These are phyloP conservation scores for Sander lucioperca DNA, from an alignment of 2,113 vertebrate species.

Conservation along the genomic window DNA sequence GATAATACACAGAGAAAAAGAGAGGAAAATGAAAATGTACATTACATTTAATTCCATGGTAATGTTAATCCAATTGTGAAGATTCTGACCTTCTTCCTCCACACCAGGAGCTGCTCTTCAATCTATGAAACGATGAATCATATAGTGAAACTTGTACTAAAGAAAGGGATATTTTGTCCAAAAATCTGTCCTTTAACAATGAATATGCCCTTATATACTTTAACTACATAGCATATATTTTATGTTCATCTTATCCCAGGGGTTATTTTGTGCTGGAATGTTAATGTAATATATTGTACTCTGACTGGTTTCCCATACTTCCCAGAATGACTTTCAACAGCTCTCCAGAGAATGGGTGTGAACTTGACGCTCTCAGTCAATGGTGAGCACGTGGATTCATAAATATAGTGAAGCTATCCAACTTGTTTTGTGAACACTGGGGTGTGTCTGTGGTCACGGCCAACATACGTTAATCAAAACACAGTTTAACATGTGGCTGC, in stretches of 20 bases:
- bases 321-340: background rate
- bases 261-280: constrained; percentile 16
- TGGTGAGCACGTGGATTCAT: constrained; percentile 5
- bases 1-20: constrained; percentile 23
- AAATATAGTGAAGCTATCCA: constrained; percentile 33
- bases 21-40: constrained; percentile 4
- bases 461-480: constrained; percentile 45
- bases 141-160: background rate
- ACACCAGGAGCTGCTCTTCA: background rate
- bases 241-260: too few species aligned
- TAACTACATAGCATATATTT: too few species aligned
- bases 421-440: constrained; percentile 46
- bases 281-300: background rate
- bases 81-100: background rate
- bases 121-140: background rate
- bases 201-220: too few species aligned
- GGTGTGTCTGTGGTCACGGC: constrained; percentile 51
- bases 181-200: too few species aligned
- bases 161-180: background rate
- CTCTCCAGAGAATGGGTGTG: constrained; percentile 46
- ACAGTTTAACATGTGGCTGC: constrained; percentile 25
- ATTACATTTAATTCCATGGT: constrained; percentile 3
- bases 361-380: constrained; percentile 37
- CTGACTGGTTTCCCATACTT: background rate
- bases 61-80: constrained; percentile 22